A percentile compares a stretch with the other conserved stretches of the same genome.
phyloP scores from a whole-genome alignment of 2,113 vertebrate genomes.

The Brachypodius melanocephalos region DNA sequence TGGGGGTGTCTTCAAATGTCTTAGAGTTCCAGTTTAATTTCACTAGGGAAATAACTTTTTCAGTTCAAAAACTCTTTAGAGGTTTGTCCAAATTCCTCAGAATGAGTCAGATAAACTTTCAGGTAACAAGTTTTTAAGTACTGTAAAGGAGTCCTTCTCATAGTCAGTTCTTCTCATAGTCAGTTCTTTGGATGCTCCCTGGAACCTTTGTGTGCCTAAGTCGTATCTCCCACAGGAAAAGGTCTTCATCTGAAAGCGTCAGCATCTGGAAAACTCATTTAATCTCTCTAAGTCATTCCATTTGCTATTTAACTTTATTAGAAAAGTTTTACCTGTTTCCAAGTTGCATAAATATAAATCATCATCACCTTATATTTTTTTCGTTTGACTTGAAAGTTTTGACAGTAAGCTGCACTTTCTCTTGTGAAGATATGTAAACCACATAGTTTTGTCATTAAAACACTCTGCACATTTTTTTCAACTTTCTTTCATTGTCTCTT shows the following conservation, averaged over 20 bases:
- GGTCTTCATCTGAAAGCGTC: background rate
- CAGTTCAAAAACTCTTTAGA: background rate
- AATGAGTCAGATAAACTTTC: background rate
- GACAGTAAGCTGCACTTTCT: background rate
- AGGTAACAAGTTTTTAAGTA: background rate
- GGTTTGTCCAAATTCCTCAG: background rate
- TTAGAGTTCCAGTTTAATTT: background rate
- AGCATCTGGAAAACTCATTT: background rate
- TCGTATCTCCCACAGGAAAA: background rate
- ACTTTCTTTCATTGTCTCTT: background rate
- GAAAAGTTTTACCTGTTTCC: background rate
- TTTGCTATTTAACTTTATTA: background rate
- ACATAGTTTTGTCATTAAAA: background rate
- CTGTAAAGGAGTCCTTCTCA: background rate
- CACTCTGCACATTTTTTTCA: background rate
- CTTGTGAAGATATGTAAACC: background rate
- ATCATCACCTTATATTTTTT: background rate
- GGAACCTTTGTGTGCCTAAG: background rate
- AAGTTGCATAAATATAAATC: background rate
- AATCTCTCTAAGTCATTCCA: background rate
- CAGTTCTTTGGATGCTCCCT: background rate
- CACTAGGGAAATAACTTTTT: background rate
- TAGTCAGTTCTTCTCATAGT: background rate
- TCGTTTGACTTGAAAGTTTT: background rate
- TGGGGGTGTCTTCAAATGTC: background rate